Conservation (phyloP, 2,113 vertebrate species). For the Cyprinodon variegatus region DNA sequence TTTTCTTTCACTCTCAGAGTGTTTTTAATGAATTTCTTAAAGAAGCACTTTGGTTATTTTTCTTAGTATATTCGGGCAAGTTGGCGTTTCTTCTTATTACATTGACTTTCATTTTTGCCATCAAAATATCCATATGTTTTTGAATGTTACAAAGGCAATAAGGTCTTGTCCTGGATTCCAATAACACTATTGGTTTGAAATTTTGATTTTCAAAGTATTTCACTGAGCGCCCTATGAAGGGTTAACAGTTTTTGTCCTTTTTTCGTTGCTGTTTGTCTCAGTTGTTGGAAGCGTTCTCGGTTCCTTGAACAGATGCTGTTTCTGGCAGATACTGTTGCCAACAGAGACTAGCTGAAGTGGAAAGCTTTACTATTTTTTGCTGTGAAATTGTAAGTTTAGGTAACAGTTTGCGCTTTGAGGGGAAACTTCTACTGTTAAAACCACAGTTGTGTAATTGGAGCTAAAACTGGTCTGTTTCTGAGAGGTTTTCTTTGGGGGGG, state of each 20-base stretch:
- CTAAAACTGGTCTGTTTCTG: constrained; percentile 11
- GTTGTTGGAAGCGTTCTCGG: background rate
- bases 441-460: background rate
- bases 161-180: no score
- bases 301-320: constrained; percentile 45
- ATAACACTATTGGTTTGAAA: no score
- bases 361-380: constrained; percentile 32
- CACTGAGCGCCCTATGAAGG: no score
- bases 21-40: no score
- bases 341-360: constrained; percentile 31
- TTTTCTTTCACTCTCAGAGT: no score
- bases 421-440: constrained; percentile 24
- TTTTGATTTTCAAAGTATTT: no score
- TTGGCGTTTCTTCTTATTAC: no score
- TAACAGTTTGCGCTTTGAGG: constrained; percentile 21
- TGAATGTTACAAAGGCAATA: no score
- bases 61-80: no score
- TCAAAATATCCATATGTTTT: no score
- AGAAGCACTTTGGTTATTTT: no score
- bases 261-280: background rate
- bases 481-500: background rate
- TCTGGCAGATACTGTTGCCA: constrained; percentile 34
- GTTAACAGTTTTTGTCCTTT: constrained; percentile 1
- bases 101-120: no score
- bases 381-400: constrained; percentile 16